Base-by-base conservation (phyloP, 2,113 vertebrate genomes). In the Perca fluviatilis region DNA sequence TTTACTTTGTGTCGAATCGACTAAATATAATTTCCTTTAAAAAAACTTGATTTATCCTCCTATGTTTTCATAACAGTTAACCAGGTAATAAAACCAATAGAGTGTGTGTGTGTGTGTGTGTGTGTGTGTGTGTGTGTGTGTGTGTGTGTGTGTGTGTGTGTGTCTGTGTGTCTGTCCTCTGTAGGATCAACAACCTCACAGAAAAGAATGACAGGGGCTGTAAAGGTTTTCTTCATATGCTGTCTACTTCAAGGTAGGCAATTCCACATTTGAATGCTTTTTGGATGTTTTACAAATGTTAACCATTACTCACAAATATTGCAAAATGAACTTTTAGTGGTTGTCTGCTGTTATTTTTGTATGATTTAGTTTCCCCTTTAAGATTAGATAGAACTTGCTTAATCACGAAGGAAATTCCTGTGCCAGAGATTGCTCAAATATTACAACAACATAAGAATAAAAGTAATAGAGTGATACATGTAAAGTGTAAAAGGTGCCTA, bases 211-310 rank as follows among this genome's bases (percentile, higher is more conserved):
- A 61, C 36, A 30, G 58, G 18, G 46, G 49, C 47, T 77, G 10
- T 79, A 11, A 80, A 66, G 60, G 7, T 83, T 80, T 63, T 90
- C 69, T 47, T 93, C 58, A 53, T 88, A 30, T 86, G 63, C 70
- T 79, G 79, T 62, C 75, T 93, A 1, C 77, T 95, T 72, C 77
- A 82, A 89, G 92, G 94, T 95, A 46, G 19, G 71, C 1, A 3
- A 1, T 23, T 63, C 33, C 23, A 60, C 7, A 46, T 68, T 61
- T 1, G 3, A 36, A 27, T 53, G 14, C 2, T 15, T 15, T 40
- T 43, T 4, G 1, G 3, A 16, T 21, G 33, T 47, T 36, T 27
- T 60, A 8, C 2, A 21, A 49, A 21, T 50, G 15, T 50, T 51
- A 27, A 43, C 3, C 40, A 10, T 69, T 14, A 18, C 14, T 40